A percentile compares a stretch with the other conserved stretches of the same genome.
These are phyloP conservation scores for Atta cephalotes DNA, from an alignment of 1,140 invertebrate genomes.

Conservation along the genomic window DNA sequence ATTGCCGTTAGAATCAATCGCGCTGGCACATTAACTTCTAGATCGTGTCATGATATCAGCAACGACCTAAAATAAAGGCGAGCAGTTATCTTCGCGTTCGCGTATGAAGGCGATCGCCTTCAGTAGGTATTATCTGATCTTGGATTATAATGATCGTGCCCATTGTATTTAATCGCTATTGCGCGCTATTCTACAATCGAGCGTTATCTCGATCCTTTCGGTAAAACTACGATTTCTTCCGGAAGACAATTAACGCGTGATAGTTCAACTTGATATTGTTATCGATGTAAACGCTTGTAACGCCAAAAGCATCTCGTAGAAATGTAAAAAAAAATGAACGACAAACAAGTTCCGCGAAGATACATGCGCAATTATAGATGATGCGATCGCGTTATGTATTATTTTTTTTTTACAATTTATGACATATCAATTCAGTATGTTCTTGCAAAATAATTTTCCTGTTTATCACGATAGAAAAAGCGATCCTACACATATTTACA, in stretches of 20 bases:
- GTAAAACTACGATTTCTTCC: constrained; percentile 55
- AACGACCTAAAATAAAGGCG: constrained; percentile 33
- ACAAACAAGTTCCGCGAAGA: constrained; percentile 19
- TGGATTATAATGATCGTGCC: constrained; percentile 37
- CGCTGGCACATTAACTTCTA: constrained; percentile 34
- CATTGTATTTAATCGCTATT: constrained; percentile 44
- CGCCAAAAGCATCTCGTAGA: not conserved
- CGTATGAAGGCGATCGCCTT: constrained; percentile 41
- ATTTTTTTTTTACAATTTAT: constrained; percentile 7
- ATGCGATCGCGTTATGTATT: not conserved
- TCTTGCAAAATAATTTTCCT: not conserved
- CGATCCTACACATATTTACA: not conserved
- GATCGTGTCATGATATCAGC: constrained; percentile 46
- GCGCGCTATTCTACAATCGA: not conserved
- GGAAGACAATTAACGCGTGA: constrained; percentile 7
- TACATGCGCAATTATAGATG: constrained; percentile 16
- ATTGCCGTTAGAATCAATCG: constrained; percentile 60
- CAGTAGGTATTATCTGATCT: constrained; percentile 45
- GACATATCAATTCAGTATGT: not conserved
- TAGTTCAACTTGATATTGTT: constrained; percentile 11
- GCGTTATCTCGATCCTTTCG: constrained; percentile 59
- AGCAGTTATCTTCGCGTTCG: constrained; percentile 35
- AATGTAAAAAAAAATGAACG: not conserved
- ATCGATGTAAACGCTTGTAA: constrained; percentile 2
- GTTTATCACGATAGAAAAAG: not conserved